Percentiles rank a stretch among this genome's conserved stretches.
These are phyloP conservation scores for Alligator mississippiensis DNA, from an alignment of 2,113 vertebrate genomes.

Conservation along the genomic window DNA sequence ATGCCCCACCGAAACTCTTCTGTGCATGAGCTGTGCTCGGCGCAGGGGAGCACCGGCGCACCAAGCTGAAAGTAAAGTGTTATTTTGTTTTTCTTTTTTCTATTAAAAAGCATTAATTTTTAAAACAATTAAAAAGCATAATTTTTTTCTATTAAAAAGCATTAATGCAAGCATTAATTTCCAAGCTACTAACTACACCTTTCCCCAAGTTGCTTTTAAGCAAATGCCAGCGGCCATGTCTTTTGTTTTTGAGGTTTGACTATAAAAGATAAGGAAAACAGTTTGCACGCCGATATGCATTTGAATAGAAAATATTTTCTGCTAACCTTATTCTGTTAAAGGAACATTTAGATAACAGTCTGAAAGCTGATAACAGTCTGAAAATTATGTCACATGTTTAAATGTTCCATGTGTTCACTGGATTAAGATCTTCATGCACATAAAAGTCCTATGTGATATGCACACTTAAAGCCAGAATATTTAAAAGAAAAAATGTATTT, in stretches of 20 bases:
- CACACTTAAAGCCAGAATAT: neutral
- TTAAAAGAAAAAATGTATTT: neutral
- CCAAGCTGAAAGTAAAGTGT: no score
- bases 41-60: no score
- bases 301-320: neutral
- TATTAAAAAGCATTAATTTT: no score
- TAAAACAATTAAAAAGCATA: no score
- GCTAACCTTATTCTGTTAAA: neutral
- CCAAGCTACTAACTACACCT: neutral
- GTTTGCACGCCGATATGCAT: neutral
- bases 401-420: neutral
- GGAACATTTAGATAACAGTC: neutral
- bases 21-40: no score
- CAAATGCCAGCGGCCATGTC: neutral
- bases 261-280: accelerated
- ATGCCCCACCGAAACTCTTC: no score
- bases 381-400: neutral
- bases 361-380: neutral
- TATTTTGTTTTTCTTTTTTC: no score
- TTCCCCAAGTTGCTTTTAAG: constrained; percentile 5
- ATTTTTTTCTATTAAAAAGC: no score
- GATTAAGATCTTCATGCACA: neutral
- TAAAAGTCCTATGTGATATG: neutral
- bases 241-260: neutral
- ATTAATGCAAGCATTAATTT: neutral